Base-by-base conservation (phyloP, 2,797 vertebrate genomes). In the Phataginus tricuspis region DNA sequence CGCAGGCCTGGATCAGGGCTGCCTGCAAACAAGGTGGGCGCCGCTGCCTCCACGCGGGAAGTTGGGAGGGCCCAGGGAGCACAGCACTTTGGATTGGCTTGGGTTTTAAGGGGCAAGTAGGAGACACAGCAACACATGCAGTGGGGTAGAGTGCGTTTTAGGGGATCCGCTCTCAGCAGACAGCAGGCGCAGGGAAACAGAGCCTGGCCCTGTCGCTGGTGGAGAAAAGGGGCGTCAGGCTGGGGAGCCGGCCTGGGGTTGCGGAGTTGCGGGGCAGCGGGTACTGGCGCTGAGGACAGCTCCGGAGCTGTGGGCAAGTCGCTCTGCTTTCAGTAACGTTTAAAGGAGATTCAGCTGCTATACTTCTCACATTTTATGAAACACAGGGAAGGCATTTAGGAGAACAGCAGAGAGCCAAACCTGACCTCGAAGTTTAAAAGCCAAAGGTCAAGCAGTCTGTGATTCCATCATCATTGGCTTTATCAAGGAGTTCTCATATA, bases 341-440 rank as follows among this genome's bases (percentile, higher is more conserved):
- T 98, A 96, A 98, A 98, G 98, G 98, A 98, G 99, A 98, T 98
- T 98, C 98, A 98, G 99, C 99, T 99, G 99, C 99, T 99, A 99
- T 98, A 98, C 97, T 97, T 95, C 87, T 96, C 98, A 98, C 98
- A 95, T 98, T 98, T 98, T 98, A 98, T 90, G 94, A 97, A 98
- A 98, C 97, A 98, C 98, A 98, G 98, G 98, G 98, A 98, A 97
- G 95, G 98, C 98, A 77, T 98, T 96, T 97, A 97, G 97, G 90
- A 97, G 98, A 97, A 96, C 18, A 98, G 95, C 98, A 95, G 98
- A 98, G 98, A 98, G 98, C 98, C 98, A 98, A 97, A 98, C 97
- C 97, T 98, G 98, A 98, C 98, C 97, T 96, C 95, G 89, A 96
- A 63, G 88, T 98, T 97, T 85, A 93, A 97, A 98, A 98, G 97